phyloP scores from a whole-genome alignment of 2,797 vertebrate species.

The Champsocephalus esox region DNA sequence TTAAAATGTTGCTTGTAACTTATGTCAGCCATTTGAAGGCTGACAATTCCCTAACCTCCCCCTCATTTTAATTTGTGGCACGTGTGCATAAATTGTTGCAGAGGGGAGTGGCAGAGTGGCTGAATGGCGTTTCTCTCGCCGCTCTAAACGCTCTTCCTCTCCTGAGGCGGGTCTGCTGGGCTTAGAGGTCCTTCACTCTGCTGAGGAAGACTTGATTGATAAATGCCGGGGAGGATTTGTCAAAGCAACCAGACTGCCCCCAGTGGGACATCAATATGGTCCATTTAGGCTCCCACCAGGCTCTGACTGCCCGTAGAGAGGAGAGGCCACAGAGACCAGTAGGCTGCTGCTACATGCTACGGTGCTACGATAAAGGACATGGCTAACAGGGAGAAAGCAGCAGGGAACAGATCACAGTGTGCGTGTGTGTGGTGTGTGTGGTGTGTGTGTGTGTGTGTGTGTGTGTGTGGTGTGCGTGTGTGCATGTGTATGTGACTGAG shows the following conservation, averaged over 20 bases:
- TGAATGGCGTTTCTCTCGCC: constrained; percentile 64
- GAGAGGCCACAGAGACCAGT: constrained; percentile 63
- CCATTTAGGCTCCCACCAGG: constrained; percentile 92
- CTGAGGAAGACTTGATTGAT: constrained; percentile 91
- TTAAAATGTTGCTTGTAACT: constrained; percentile 99
- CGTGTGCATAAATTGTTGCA: constrained; percentile 79
- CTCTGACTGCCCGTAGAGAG: constrained; percentile 76
- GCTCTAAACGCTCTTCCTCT: constrained; percentile 74
- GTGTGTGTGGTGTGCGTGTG: background rate
- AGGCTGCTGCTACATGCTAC: constrained; percentile 10
- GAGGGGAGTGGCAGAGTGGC: constrained; percentile 73
- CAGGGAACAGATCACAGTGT: constrained; percentile 26
- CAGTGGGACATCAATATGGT: constrained; percentile 94
- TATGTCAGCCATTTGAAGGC: constrained; percentile 92
- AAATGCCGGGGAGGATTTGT: constrained; percentile 95
- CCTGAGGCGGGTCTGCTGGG: constrained; percentile 75
- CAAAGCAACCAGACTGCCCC: constrained; percentile 93
- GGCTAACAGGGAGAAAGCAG: constrained; percentile 61
- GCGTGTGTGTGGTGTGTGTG: constrained; percentile 13
- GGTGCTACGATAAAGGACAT: constrained; percentile 51
- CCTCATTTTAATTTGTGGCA: constrained; percentile 83
- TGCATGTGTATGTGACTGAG: background rate
- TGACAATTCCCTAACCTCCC: constrained; percentile 83
- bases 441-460: background rate
- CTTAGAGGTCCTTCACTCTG: constrained; percentile 87